Base-by-base conservation (phyloP, 2,797 vertebrate genomes). In the Cynopterus sphinx region DNA sequence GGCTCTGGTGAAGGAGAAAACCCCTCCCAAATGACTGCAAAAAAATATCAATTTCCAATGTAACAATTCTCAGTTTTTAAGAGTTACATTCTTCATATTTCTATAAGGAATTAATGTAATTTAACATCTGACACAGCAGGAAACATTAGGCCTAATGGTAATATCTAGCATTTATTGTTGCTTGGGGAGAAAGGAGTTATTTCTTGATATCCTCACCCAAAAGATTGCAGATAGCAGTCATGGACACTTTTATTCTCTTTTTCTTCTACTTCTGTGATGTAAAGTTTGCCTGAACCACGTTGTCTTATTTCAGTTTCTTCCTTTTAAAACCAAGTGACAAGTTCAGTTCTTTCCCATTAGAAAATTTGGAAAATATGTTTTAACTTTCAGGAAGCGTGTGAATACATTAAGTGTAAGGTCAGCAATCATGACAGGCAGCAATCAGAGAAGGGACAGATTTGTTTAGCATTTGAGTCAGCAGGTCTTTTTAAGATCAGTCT, bases 231-330 rank as follows among this genome's bases (percentile, higher is more conserved):
- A 97, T 12, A 81, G 91, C 16, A 36, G 1, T 96, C 96, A 91
- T 1, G 15, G 92, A 98, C 24, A 51, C 82, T 87, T 95, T 94
- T 95, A 88, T 94, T 93, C 63, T 96, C 75, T 93, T 67, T 84
- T 96, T 97, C 73, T 5, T 61, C 55, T 97, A 93, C 49, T 33
- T 53, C 88, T 97, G 90, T 91, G 90, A 98, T 94, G 96, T 95
- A 93, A 98, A 97, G 98, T 95, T 95, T n/a, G 73, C 93, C 96
- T 96, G 87, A 98, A 96, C 83, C 93, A 96, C 97, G 98, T 98
- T 94, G 95, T 61, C 95, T 94, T 97, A 96, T 95, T 57, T 90
- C 13, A 53, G 24, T 97, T 97, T 90, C 71, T 92, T 92, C 59
- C 75, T 61, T 96, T 97, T 51, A 96, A 96, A 96, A 87, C 79